Conservation (phyloP, 2,888 invertebrate genomes). For the Allacma fusca region DNA sequence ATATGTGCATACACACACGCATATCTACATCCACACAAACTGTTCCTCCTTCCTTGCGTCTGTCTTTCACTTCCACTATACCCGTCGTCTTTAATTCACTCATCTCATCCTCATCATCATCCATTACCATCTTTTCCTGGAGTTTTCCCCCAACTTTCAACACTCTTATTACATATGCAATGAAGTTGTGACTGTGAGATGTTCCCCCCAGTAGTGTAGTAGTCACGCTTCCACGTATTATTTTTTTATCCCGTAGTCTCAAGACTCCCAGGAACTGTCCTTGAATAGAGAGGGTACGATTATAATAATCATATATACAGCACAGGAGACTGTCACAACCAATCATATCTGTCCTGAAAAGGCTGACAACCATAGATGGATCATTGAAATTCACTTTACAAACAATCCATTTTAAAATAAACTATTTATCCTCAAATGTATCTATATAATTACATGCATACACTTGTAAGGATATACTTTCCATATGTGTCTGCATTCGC, state of each 20-base stretch:
- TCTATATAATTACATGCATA: too few relatives aligned
- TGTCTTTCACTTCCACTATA: conserved; percentile 15
- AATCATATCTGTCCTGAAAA: background rate
- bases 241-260: too few relatives aligned
- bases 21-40: too few relatives aligned
- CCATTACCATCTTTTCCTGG: conserved; percentile 10
- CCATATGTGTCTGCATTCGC: too few relatives aligned
- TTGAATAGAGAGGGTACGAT: background rate
- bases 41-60: background rate
- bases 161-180: too few relatives aligned
- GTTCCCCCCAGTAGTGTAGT: too few relatives aligned
- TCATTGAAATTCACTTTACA: background rate
- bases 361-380: conserved; percentile 9
- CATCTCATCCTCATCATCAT: conserved; percentile 17
- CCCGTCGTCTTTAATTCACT: conserved; percentile 33
- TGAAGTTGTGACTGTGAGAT: too few relatives aligned
- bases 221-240: too few relatives aligned
- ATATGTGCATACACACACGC: too few relatives aligned
- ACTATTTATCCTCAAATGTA: conserved; percentile 7
- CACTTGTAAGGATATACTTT: too few relatives aligned
- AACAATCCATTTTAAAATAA: conserved; percentile 16
- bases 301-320: background rate
- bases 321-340: background rate
- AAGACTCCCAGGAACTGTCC: too few relatives aligned
- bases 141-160: background rate